A percentile compares a stretch with the other conserved stretches of the same genome.
phyloP scores from a whole-genome alignment of 2,113 vertebrate genomes.

The Laterallus jamaicensis region DNA sequence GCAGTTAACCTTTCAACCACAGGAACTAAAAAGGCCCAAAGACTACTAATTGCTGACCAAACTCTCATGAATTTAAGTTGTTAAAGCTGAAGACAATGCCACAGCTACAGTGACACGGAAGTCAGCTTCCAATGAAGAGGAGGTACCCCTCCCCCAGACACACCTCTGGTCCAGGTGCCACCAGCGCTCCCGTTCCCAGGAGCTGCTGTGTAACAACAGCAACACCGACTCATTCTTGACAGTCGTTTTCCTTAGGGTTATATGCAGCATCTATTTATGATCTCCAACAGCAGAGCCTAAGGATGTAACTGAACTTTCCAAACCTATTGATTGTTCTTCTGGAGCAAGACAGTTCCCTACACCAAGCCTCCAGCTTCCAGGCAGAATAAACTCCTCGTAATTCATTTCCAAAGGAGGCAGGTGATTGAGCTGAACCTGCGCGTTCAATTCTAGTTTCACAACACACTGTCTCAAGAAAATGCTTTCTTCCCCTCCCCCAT shows the following conservation, averaged over 20 bases:
- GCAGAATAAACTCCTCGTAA: background rate
- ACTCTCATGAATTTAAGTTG: background rate
- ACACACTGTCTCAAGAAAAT: background rate
- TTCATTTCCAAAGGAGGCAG: background rate
- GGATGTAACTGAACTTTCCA: background rate
- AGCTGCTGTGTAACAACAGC: background rate
- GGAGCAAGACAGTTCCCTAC: background rate
- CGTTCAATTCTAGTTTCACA: background rate
- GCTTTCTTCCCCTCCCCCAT: background rate
- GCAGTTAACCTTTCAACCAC: background rate
- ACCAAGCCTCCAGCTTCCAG: background rate
- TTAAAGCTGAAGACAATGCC: background rate
- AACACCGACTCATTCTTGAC: fast-evolving
- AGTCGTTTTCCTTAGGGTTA: background rate
- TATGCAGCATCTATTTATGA: background rate
- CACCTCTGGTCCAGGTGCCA: background rate
- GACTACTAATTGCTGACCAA: background rate
- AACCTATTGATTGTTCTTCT: background rate
- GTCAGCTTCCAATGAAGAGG: background rate
- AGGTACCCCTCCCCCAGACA: background rate
- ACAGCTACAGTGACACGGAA: background rate
- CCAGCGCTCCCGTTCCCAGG: background rate
- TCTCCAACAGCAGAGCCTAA: background rate
- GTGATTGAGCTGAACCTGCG: background rate
- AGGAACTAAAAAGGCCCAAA: background rate